Base-by-base conservation (phyloP, 2,888 invertebrate species). In the Drosophila affinis region DNA sequence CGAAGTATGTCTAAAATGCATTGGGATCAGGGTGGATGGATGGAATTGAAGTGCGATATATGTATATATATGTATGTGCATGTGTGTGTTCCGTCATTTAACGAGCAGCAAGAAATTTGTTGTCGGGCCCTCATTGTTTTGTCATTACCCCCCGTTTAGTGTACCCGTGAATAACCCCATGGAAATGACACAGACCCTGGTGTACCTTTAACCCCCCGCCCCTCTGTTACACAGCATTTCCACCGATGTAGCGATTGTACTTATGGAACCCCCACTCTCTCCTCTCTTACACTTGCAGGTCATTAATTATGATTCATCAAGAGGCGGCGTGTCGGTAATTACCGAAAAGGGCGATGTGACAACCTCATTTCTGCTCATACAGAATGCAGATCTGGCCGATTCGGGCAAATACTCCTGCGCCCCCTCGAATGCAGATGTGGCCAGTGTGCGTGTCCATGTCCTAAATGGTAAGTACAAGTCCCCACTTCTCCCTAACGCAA, bases 311-410 rank as follows among this genome's bases (percentile, higher is more conserved):
- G 96, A 96, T 93, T 95, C 96, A 84, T 94, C 94, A 87, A 94
- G 96, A 84, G 96, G 96, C 77, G 96, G 96, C 60, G 95, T 96
- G 83, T 95, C 95, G 85, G 95, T 96, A 84, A 95, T 96, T 92
- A 96, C 96, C 70, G 96, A 96, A 91, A 96, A 96, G 92, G 95
- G 96, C 77, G 96, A 96, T 91, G 94, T 95, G 85, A 96, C 96
- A 82, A 96, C 95, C 87, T 96, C 95, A 90, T 95, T 95, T 92
- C 94, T 96, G 82, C 94, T 96, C 87, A 95, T 96, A 89, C 96
- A 95, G 91, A 94, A 95, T 91, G 96, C 96, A 79, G 94, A 95
- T 91, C 93, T 94, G 82, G 93, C 95, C 75, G 96, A 96, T 93
- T 95, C 96, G 62, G 96, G 96, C 81, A 95, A 95, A 91, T 96